Evolutionary conservation across 64 coral and sea anemone species (phyloP).

Genomic region (Acropora tenuis): DNA sequence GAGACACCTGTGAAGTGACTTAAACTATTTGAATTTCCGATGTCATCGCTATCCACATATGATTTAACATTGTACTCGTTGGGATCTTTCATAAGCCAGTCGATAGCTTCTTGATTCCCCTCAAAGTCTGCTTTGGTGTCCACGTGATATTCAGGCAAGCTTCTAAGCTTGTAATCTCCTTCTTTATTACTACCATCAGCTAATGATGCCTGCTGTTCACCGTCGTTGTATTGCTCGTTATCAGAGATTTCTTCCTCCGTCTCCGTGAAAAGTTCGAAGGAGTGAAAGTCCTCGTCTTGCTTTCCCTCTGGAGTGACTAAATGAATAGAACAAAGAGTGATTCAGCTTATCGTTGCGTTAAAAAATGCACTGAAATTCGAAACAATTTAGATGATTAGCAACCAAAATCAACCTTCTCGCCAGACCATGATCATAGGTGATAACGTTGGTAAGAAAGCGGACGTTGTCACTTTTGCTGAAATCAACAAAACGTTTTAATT

Average conservation of each 20-base stretch:
- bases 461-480: neutral
- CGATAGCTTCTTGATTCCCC: slow-evolving; percentile 85
- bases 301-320: slow-evolving; percentile 73
- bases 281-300: slow-evolving; percentile 78
- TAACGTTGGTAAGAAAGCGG: neutral
- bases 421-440: neutral
- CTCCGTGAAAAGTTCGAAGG: slow-evolving; percentile 67
- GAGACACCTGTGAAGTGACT: neutral
- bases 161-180: slow-evolving; percentile 36
- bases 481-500: neutral
- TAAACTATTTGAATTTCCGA: slow-evolving; percentile 12
- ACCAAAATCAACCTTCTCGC: too few relatives aligned
- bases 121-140: slow-evolving; percentile 86
- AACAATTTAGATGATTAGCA: too few relatives aligned
- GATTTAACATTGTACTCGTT: slow-evolving; percentile 73
- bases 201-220: neutral
- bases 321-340: neutral
- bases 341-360: neutral
- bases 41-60: slow-evolving; percentile 35
- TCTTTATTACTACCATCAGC: slow-evolving; percentile 34
- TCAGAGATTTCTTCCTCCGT: slow-evolving; percentile 34
- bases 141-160: slow-evolving; percentile 85
- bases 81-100: slow-evolving; percentile 86
- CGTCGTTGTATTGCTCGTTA: slow-evolving; percentile 12
- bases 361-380: too few relatives aligned